These are phyloP conservation scores for Ciconia stormi DNA, from an alignment of 2,113 vertebrate genomes.

Conservation along the genomic window DNA sequence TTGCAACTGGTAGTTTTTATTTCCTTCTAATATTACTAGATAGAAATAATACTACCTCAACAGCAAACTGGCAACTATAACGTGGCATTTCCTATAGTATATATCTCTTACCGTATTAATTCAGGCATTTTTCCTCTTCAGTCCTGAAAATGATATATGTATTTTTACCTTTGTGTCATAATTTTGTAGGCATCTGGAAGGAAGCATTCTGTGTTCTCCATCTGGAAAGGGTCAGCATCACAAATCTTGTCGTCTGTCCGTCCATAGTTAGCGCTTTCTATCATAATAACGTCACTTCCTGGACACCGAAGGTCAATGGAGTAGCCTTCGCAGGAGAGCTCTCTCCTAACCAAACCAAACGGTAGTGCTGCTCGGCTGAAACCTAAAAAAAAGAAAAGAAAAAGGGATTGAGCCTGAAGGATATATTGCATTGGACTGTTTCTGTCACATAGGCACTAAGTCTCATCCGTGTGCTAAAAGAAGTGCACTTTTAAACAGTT, in stretches of 20 bases:
- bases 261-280: constrained; percentile 97
- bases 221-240: constrained; percentile 98
- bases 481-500: background rate
- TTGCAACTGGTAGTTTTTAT: background rate
- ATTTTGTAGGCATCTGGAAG: constrained; percentile 99
- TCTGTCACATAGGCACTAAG: background rate
- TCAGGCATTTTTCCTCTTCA: background rate
- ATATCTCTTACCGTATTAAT: background rate
- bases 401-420: background rate
- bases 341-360: constrained; percentile 93
- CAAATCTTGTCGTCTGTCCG: constrained; percentile 99
- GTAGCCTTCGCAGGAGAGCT: constrained; percentile 97
- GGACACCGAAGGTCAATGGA: constrained; percentile 97
- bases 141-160: background rate
- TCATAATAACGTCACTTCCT: constrained; percentile 99
- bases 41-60: background rate
- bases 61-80: background rate
- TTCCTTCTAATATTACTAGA: background rate
- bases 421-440: background rate
- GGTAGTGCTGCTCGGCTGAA: constrained; percentile 96
- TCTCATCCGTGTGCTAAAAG: background rate
- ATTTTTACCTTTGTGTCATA: constrained; percentile 95
- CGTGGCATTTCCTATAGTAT: background rate
- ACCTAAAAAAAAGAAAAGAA: constrained; percentile 71
- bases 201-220: constrained; percentile 99